Base-by-base conservation (phyloP, 2,797 vertebrate species). In the Corythornis leucogaster region DNA sequence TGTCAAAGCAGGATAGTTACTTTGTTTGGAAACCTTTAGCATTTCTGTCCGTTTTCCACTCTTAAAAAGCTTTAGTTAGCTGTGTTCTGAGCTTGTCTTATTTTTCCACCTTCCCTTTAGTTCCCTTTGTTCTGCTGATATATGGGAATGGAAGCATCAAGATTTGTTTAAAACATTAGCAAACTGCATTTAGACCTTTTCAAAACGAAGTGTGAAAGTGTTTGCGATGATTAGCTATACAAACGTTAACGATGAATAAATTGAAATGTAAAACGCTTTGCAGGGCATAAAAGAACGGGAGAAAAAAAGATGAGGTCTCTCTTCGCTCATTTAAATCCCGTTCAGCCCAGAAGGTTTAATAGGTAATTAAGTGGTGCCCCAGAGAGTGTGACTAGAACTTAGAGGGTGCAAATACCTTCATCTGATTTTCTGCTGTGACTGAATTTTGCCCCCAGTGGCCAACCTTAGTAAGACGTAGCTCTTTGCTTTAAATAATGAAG, bases 361-460 rank as follows among this genome's bases (percentile, higher is more conserved):
- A 81, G 75, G 54, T 69, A 50, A 38, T 57, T 55, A 68, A 77
- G 46, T 40, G 71, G 53, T 73, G 75, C 88, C 86, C 83, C 22
- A 42, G 84, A 94, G 91, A 79, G 35, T 2, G 40, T 24, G 53
- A 80, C 0, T 85, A 79, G 46, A 87, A 63, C 5, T 90, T 87
- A n/a, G 0, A 8, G 55, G 69, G 88, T 66, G 81, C 68, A 73
- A 66, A 92, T 75, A 88, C 71, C 64, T 94, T 95, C 71, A 68
- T 85, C 83, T 87, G 81, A 71, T 81, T 96, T 94, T 85, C 40
- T 85, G 59, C 59, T 54, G 81, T 19, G 5, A 55, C 84, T 69
- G 79, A 71, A 76, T 94, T 93, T 95, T 94, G 86, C 92, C 93
- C 84, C 89, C 79, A 83, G 3, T 80, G 93, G 88, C 93, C 89